Evolutionary conservation across 2,797 vertebrate species (phyloP).

Genomic region (Bovichtus variegatus): DNA sequence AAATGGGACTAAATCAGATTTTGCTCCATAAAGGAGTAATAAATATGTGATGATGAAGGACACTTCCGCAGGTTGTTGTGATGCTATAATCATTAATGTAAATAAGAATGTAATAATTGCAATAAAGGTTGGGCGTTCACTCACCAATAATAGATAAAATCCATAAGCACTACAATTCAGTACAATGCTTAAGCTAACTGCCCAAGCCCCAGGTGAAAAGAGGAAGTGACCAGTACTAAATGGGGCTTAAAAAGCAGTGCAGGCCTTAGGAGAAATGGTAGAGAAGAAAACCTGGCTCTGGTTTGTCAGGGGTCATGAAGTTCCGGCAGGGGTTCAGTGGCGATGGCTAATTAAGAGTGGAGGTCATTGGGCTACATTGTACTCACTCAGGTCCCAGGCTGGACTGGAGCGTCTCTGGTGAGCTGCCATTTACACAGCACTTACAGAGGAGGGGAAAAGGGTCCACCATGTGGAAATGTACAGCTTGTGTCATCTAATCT

Average conservation of each 20-base stretch:
- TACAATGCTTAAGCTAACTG: neutral
- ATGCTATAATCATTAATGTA: neutral
- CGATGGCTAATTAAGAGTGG: constrained; percentile 64
- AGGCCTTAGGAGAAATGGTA: neutral
- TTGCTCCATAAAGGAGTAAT: no score
- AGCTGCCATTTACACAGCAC: constrained; percentile 64
- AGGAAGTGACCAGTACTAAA: constrained; percentile 16
- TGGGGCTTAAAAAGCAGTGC: constrained; percentile 27
- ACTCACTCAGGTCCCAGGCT: constrained; percentile 46
- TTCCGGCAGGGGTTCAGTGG: constrained; percentile 16
- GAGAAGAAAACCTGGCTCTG: constrained; percentile 16
- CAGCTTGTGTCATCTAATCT: neutral
- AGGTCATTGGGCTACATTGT: constrained; percentile 39
- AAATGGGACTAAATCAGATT: constrained; percentile 34
- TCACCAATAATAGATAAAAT: neutral
- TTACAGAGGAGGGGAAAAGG: constrained; percentile 10
- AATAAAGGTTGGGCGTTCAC: neutral
- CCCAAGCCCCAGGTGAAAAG: neutral
- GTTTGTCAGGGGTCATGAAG: constrained; percentile 7
- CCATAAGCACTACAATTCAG: neutral
- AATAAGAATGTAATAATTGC: no score
- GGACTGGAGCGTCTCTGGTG: constrained; percentile 46
- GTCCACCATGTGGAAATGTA: neutral
- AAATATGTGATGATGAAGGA: no score
- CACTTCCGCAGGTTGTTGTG: no score